Evolutionary conservation across 2,888 invertebrate genomes (phyloP), one percentile per base, ranked within the genome.

Genomic region (Eutolmus rufibarbis): DNA sequence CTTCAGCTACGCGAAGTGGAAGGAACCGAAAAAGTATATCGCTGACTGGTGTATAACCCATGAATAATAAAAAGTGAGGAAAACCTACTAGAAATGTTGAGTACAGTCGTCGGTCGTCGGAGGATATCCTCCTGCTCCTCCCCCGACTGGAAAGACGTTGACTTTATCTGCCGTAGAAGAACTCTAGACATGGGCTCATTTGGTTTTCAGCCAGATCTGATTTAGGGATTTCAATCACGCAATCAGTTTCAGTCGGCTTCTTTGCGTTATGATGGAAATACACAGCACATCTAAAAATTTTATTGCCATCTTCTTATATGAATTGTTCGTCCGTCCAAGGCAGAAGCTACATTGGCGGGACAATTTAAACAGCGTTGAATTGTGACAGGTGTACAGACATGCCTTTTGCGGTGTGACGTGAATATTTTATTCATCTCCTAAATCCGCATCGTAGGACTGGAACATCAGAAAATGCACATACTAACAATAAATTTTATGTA

Each of bases 211-310:
- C 66, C 66, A 66, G 19, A 66, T 76, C 37, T 76, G 37, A 78
- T 78, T 78, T 40, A 78, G 19, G 78, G 40, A 78, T 78, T 78
- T 78, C 78, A 78, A 43, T 78, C 78, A 78, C 78, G 78, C 78
- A 78, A 78, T 43, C 78, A 43, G 43, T 78, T 28, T 78, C 78
- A 40, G 78, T n/a, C 78, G n/a, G 43, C 43, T 78, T 12, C 23
- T 57, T 66, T 66, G 12, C 66, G 66, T 66, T 66, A 66, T 66
- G 66, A 66, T 66, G 28, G 66, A 28, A 66, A 66, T 66, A 19
- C 28, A 66, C 66, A 66, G 23, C 23, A 12, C 5, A 23, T 28
- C 66, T 19, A n/a, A 66, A 66, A 66, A 23, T 66, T 23, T 66
- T 66, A 66, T 66, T 66, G 66, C 66, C 66, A 23, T 66, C 66